These are phyloP conservation scores for Cottoperca gobio DNA, from an alignment of 2,797 vertebrate genomes.

Conservation along the genomic window DNA sequence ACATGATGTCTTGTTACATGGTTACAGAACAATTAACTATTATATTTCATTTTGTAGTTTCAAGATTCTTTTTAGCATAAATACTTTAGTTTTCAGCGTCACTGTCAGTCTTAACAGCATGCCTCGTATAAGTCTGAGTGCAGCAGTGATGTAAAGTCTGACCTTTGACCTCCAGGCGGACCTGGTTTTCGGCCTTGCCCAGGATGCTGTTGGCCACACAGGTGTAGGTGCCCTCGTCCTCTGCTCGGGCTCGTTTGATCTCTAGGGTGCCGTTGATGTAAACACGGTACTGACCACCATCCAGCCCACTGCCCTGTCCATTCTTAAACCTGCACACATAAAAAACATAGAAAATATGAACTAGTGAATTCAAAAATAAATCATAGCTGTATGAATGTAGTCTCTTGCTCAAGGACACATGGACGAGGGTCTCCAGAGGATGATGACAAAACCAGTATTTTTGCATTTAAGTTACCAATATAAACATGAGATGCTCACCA, in stretches of 20 bases:
- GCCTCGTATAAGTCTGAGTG: background rate
- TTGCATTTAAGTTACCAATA: background rate
- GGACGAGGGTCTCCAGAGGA: background rate
- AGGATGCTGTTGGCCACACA: conserved; percentile 95
- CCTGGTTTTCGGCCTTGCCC: conserved; percentile 92
- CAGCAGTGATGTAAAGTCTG: conserved; percentile 53
- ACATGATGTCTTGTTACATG: background rate
- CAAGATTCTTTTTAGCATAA: too few species aligned
- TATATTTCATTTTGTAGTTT: background rate
- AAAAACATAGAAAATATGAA: background rate
- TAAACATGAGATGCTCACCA: conserved; percentile 85
- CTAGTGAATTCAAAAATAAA: too few species aligned
- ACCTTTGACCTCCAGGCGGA: conserved; percentile 98
- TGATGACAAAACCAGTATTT: background rate
- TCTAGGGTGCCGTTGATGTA: conserved; percentile 94
- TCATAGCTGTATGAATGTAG: too few species aligned
- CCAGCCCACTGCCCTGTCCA: conserved; percentile 94
- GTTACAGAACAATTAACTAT: background rate
- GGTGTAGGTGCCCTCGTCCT: conserved; percentile 97
- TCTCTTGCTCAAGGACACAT: background rate
- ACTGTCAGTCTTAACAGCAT: background rate
- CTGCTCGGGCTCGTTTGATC: conserved; percentile 87
- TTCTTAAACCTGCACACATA: conserved; percentile 94
- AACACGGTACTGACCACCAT: conserved; percentile 93
- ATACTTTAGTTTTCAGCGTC: background rate